phyloP scores from a whole-genome alignment of 2,797 vertebrate genomes.

The Pyrocephalus nanus region DNA sequence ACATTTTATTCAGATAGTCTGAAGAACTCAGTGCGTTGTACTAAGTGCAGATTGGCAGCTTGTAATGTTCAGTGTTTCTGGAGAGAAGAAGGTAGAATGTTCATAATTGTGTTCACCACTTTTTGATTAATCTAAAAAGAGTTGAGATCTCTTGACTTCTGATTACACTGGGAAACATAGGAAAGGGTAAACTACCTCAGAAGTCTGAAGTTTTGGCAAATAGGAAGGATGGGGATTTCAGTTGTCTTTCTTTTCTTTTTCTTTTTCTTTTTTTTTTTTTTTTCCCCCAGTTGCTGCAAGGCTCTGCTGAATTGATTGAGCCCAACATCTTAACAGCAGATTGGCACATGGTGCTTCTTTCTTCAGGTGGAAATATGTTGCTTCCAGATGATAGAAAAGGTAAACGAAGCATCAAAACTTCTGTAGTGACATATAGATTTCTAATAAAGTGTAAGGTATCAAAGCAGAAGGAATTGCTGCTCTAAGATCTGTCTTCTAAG shows the following conservation, averaged over 20 bases:
- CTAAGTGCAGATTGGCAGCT: not conserved
- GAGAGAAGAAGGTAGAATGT: not conserved
- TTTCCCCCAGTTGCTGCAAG: slow-evolving; percentile 80
- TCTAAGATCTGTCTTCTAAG: not conserved
- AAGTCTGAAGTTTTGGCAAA: not conserved
- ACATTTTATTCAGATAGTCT: not conserved
- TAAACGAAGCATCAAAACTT: slow-evolving; percentile 50
- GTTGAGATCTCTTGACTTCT: not conserved
- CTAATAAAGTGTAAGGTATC: not conserved
- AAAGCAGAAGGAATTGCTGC: not conserved
- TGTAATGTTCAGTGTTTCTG: not conserved
- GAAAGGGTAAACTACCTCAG: not conserved
- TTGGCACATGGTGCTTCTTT: slow-evolving; percentile 76
- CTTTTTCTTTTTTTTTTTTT: not conserved
- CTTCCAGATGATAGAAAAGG: slow-evolving; percentile 74
- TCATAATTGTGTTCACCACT: not conserved
- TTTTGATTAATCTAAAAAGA: not conserved
- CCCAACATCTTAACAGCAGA: slow-evolving; percentile 73
- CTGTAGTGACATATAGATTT: not conserved
- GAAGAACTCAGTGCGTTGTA: not conserved
- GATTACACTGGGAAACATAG: not conserved
- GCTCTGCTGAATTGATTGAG: slow-evolving; percentile 84
- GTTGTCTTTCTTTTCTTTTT: not conserved
- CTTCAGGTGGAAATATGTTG: slow-evolving; percentile 63
- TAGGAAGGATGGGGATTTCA: not conserved